Conservation (phyloP, 2,113 vertebrate species). For the Nyctereutes procyonoides region DNA sequence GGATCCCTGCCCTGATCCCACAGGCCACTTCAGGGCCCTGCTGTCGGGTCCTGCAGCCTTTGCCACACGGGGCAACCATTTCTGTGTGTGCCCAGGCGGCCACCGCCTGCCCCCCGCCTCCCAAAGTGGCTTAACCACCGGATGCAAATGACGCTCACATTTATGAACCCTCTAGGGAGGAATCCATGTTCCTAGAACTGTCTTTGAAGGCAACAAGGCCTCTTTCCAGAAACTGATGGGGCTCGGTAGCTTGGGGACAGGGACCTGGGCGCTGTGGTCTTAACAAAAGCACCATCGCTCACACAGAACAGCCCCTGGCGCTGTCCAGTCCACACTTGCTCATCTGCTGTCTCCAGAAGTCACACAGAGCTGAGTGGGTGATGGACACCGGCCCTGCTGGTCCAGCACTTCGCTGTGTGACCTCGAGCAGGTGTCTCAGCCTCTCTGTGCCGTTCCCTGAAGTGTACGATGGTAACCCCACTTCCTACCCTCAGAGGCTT, state of each 20-base stretch:
- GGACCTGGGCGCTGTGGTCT: background rate
- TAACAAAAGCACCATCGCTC: background rate
- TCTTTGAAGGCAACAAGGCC: background rate
- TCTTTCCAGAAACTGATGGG: background rate
- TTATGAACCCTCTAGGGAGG: background rate
- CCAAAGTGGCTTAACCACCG: background rate
- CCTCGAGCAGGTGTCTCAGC: background rate
- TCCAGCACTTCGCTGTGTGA: background rate
- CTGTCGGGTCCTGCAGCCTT: background rate
- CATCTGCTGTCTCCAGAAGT: background rate
- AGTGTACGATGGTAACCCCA: background rate
- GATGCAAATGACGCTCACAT: background rate
- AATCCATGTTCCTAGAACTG: background rate
- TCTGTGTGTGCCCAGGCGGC: background rate
- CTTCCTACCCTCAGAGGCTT: background rate
- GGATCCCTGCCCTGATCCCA: background rate
- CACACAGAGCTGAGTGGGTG: accelerated
- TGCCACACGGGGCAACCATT: accelerated
- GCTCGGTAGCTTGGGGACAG: background rate
- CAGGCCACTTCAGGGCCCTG: background rate
- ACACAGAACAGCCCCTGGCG: background rate
- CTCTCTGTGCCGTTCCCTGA: constrained; percentile 15
- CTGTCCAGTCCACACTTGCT: accelerated
- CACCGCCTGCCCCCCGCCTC: background rate
- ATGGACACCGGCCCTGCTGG: background rate